Percentiles rank a stretch among this genome's conserved stretches.
phyloP scores from a whole-genome alignment of 2,888 invertebrate species.

The Tinea semifulvella region DNA sequence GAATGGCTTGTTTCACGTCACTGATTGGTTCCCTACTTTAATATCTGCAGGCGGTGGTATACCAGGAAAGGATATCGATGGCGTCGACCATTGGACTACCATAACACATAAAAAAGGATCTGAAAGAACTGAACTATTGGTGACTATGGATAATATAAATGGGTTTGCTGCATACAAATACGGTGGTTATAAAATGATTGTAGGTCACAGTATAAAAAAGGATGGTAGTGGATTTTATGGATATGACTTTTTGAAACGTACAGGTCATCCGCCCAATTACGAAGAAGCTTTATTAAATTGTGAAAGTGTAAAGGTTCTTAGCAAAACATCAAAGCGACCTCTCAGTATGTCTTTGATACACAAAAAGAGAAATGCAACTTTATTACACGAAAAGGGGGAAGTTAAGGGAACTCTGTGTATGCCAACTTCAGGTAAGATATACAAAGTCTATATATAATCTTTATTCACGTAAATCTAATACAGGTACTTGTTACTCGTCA shows the following conservation, averaged over 20 bases:
- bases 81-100: constrained; percentile 70
- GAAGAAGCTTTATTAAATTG: constrained; percentile 28
- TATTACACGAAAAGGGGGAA: background rate
- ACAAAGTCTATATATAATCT: too few relatives aligned
- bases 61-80: constrained; percentile 55
- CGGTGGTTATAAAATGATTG: constrained; percentile 25
- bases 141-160: constrained; percentile 51
- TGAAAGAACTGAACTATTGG: constrained; percentile 50
- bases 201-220: background rate
- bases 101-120: constrained; percentile 44
- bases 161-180: constrained; percentile 41
- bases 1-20: constrained; percentile 71
- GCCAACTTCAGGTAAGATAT: constrained; percentile 29
- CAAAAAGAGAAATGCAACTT: constrained; percentile 24
- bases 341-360: constrained; percentile 25
- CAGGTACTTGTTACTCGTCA: too few relatives aligned
- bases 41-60: constrained; percentile 36
- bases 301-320: constrained; percentile 28
- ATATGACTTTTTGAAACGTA: background rate
- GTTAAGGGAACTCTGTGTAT: constrained; percentile 23
- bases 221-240: constrained; percentile 1
- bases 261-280: constrained; percentile 21
- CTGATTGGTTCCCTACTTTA: constrained; percentile 82
- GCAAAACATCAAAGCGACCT: constrained; percentile 26
- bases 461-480: background rate